phyloP scores from a whole-genome alignment of 2,888 invertebrate species.

The Drosophila cracens region DNA sequence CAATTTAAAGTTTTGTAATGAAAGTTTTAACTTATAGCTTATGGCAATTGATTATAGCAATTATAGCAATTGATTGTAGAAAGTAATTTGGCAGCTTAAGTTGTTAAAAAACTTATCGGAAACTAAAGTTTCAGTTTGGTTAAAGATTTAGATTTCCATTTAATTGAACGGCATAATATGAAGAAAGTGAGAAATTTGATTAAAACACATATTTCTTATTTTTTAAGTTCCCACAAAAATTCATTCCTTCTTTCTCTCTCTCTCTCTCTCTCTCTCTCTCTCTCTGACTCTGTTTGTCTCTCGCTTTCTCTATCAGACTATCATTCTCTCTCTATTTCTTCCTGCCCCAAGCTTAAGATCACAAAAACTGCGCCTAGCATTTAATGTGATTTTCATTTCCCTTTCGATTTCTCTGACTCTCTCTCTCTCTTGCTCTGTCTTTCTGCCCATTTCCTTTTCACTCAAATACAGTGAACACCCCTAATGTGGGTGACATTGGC shows the following conservation, averaged over 20 bases:
- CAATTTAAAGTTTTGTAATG: constrained; percentile 18
- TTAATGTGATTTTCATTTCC: neutral
- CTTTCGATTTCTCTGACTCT: neutral
- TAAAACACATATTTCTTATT: constrained; percentile 8
- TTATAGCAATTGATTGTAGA: constrained; percentile 14
- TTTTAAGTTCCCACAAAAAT: constrained; percentile 24
- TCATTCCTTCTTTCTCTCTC: constrained; percentile 4
- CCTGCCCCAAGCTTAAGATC: neutral
- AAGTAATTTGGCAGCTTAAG: constrained; percentile 5
- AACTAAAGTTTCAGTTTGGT: neutral
- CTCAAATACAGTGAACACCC: constrained; percentile 28
- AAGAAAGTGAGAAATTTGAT: constrained; percentile 39
- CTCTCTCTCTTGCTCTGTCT: neutral
- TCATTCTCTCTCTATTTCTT: neutral
- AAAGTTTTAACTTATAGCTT: constrained; percentile 30
- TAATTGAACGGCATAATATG: neutral
- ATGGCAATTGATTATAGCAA: constrained; percentile 12
- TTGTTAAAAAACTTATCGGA: neutral
- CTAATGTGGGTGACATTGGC: constrained; percentile 41
- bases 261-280: neutral
- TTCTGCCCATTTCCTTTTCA: neutral
- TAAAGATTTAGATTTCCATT: neutral
- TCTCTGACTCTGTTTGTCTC: neutral
- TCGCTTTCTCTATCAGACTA: neutral
- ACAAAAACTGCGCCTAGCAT: neutral